Conservation (phyloP, 53 echinoderm and acorn worm genomes). For the Luidia sarsii region DNA sequence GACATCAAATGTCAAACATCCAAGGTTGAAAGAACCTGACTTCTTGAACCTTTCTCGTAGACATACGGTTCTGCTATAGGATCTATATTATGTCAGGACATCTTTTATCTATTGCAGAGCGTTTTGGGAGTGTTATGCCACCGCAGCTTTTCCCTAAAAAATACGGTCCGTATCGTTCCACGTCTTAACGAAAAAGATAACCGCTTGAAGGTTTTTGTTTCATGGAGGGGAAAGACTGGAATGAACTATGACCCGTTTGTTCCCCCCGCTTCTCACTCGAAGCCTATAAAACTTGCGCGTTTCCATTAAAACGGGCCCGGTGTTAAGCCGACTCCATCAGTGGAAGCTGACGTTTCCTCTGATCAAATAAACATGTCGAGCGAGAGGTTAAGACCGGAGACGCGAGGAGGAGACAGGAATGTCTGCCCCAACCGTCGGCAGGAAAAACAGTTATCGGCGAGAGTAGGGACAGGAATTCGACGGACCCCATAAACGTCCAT, state of each 20-base stretch:
- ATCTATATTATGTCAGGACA: no score
- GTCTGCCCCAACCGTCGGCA: neutral
- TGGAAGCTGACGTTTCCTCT: slow-evolving; percentile 28
- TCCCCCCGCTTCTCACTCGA: neutral
- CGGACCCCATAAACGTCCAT: slow-evolving; percentile 26
- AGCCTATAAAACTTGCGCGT: neutral
- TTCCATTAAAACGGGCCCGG: neutral
- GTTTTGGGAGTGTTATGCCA: no score
- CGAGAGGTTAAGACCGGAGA: slow-evolving; percentile 19
- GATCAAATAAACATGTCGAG: slow-evolving; percentile 47
- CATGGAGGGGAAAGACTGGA: neutral
- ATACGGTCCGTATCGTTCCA: neutral
- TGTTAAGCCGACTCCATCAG: slow-evolving; percentile 5
- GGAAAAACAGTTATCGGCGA: neutral
- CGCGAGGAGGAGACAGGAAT: neutral
- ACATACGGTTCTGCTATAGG: no score
- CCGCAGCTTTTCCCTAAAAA: neutral
- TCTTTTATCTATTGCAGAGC: no score
- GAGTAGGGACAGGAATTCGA: no score
- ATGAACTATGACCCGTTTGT: neutral
- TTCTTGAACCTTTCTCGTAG: no score
- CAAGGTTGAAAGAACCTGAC: no score
- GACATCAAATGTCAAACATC: no score
- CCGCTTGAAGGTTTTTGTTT: neutral
- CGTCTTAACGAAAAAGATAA: neutral